A percentile compares a stretch with the other conserved stretches of the same genome.
Evolutionary conservation across 64 coral and sea anemone species (phyloP).

Genomic region (Dendrophyllia cribrosa): DNA sequence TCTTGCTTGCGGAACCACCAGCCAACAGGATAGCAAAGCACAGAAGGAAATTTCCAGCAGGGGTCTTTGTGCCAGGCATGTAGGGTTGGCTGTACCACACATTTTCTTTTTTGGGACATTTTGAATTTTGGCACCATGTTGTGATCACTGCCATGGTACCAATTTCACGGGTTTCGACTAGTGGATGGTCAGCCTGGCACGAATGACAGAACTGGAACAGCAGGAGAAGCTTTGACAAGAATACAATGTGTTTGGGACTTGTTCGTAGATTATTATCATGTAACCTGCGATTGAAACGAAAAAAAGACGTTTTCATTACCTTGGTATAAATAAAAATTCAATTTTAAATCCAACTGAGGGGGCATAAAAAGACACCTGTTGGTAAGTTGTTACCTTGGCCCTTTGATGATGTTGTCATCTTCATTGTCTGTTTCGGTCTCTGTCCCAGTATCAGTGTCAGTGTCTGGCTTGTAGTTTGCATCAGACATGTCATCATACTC

Average conservation of each 20-base stretch:
- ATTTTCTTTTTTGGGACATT: not conserved
- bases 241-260: not conserved
- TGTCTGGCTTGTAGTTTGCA: not conserved
- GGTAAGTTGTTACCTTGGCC: not conserved
- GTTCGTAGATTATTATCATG: not conserved
- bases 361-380: too few relatives aligned
- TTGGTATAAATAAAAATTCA: too few relatives aligned
- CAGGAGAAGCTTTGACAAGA: not conserved
- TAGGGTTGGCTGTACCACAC: slow-evolving; percentile 26
- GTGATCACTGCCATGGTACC: too few relatives aligned
- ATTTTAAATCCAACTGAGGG: too few relatives aligned
- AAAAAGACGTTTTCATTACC: too few relatives aligned
- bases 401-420: not conserved
- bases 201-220: not conserved
- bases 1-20: slow-evolving; percentile 1
- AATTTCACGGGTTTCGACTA: not conserved
- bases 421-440: too few relatives aligned
- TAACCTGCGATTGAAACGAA: too few relatives aligned
- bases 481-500: not conserved
- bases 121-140: not conserved
- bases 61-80: not conserved
- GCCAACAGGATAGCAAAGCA: slow-evolving; percentile 20
- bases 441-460: not conserved
- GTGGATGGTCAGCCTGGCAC: not conserved
- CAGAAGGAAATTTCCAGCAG: slow-evolving; percentile 24